These are phyloP conservation scores for Ctenopoma multispine DNA, from an alignment of 2,797 vertebrate species.

Conservation along the genomic window DNA sequence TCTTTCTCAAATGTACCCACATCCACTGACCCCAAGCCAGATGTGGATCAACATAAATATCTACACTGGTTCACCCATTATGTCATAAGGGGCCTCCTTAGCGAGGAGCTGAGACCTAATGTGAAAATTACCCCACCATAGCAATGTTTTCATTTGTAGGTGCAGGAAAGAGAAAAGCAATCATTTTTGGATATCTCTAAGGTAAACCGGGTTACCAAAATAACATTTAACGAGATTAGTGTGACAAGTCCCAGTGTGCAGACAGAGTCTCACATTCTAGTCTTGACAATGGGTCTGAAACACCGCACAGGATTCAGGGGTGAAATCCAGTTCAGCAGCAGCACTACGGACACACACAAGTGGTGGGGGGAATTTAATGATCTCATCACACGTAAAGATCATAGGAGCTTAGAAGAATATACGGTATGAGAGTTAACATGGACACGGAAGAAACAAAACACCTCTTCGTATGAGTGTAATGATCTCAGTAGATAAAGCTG, in stretches of 20 bases:
- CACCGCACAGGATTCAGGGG: conserved; percentile 34
- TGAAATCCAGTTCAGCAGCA: conserved; percentile 72
- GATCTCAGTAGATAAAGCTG: conserved; percentile 17
- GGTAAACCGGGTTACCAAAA: conserved; percentile 72
- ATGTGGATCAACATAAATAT: conserved; percentile 70
- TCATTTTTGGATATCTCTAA: conserved; percentile 62
- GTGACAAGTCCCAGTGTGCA: conserved; percentile 70
- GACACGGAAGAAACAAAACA: conserved; percentile 20
- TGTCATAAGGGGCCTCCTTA: conserved; percentile 60
- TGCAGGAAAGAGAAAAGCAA: conserved; percentile 59
- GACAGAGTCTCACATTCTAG: conserved; percentile 46
- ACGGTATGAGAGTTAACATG: conserved; percentile 16
- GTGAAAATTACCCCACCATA: conserved; percentile 63
- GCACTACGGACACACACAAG: conserved; percentile 35
- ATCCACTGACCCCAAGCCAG: conserved; percentile 60
- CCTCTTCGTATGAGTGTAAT: conserved; percentile 45
- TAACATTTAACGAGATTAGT: conserved; percentile 79
- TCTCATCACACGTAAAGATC: conserved; percentile 26
- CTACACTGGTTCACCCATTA: conserved; percentile 56
- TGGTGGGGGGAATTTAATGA: conserved; percentile 18
- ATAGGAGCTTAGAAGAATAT: background rate
- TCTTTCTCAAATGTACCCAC: conserved; percentile 29
- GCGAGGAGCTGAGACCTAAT: conserved; percentile 56
- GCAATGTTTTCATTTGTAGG: conserved; percentile 66
- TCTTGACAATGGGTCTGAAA: conserved; percentile 43